phyloP scores from a whole-genome alignment of 2,797 vertebrate species.

The Choloepus didactylus region DNA sequence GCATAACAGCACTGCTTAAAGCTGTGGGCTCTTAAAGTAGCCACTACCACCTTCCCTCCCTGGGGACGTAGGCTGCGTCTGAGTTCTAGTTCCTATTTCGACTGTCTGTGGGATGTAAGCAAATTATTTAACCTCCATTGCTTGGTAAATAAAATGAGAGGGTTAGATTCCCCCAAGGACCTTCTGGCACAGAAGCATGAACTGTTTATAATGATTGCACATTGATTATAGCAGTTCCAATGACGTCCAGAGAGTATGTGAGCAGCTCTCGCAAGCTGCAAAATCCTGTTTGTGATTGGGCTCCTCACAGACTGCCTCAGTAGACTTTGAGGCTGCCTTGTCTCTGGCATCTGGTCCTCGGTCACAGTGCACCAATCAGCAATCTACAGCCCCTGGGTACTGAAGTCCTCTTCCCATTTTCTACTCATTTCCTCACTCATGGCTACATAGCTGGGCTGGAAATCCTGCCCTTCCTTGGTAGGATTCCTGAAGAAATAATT shows the following conservation, averaged over 20 bases:
- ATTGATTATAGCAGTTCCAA: not conserved
- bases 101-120: not conserved
- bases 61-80: not conserved
- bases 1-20: not conserved
- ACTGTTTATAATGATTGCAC: not conserved
- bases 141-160: not conserved
- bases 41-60: not conserved
- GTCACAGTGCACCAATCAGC: too few relatives aligned
- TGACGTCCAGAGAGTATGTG: not conserved
- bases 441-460: not conserved
- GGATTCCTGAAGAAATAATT: not conserved
- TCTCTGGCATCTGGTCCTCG: not conserved
- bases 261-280: too few relatives aligned
- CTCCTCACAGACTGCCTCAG: not conserved
- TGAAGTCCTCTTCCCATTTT: not conserved
- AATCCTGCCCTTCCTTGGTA: not conserved
- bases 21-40: not conserved
- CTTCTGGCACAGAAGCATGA: not conserved
- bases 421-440: not conserved
- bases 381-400: too few relatives aligned
- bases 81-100: not conserved
- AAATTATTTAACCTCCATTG: not conserved
- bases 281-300: not conserved
- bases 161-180: too few relatives aligned
- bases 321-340: not conserved